Conservation (phyloP, 1,140 invertebrate genomes). For the Penaeus indicus region DNA sequence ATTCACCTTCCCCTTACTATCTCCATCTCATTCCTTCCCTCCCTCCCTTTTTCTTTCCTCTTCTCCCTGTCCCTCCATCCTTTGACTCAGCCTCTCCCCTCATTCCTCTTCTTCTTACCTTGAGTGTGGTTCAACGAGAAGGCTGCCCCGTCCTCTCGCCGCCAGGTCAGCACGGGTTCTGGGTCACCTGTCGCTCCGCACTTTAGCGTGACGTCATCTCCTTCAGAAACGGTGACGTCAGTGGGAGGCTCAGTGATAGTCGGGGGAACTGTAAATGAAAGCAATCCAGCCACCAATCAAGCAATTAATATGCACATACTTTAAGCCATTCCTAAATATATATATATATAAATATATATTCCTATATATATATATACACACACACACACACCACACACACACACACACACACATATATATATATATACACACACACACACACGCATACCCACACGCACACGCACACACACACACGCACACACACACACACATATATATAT, state of each 20-base stretch:
- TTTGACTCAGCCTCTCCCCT: conserved; percentile 8
- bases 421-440: too few relatives aligned
- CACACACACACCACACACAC: too few relatives aligned
- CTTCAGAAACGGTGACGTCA: conserved; percentile 35
- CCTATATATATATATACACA: too few relatives aligned
- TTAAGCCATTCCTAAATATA: too few relatives aligned
- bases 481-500: too few relatives aligned
- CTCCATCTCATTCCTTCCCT: not conserved
- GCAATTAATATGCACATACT: too few relatives aligned
- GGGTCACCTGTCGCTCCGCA: conserved; percentile 47
- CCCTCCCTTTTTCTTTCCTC: conserved; percentile 22
- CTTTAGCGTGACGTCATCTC: conserved; percentile 39
- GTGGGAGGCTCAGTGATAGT: conserved; percentile 23
- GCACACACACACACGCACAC: too few relatives aligned
- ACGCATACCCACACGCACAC: too few relatives aligned
- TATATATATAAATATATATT: too few relatives aligned
- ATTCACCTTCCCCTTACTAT: too few relatives aligned
- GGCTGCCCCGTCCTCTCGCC: conserved; percentile 32
- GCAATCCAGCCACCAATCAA: too few relatives aligned
- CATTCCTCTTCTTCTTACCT: conserved; percentile 12
- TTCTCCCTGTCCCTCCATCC: not conserved
- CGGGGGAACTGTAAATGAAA: conserved; percentile 24
- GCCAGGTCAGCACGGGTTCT: conserved; percentile 35
- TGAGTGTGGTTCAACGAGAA: conserved; percentile 37
- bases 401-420: too few relatives aligned